These are phyloP conservation scores for Sphecodes monilicornis DNA, from an alignment of 2,888 invertebrate genomes.

Conservation along the genomic window DNA sequence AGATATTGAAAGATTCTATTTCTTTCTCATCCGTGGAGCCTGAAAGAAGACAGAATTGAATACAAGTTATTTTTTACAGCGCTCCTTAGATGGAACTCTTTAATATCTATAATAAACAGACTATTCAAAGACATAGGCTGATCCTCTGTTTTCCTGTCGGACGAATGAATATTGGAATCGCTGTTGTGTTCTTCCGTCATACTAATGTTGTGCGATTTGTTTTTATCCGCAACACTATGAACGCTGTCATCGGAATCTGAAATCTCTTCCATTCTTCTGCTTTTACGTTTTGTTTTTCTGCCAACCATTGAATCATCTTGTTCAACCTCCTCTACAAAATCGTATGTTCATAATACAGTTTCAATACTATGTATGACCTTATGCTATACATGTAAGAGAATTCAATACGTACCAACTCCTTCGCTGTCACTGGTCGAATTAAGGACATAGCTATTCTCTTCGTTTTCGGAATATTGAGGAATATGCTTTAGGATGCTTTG, in stretches of 20 bases:
- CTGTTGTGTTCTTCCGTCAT: not conserved
- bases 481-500: conserved; percentile 19
- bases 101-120: not conserved
- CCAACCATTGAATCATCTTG: not conserved
- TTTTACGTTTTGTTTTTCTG: not conserved
- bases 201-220: not conserved
- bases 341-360: not conserved
- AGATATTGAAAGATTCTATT: conserved; percentile 21
- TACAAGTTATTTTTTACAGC: not conserved
- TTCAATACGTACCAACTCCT: not conserved
- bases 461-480: not conserved
- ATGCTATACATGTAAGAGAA: not conserved
- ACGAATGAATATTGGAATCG: not conserved
- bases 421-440: not conserved
- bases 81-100: not conserved
- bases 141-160: too few relatives aligned
- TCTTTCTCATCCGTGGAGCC: conserved; percentile 4
- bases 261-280: not conserved
- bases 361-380: not conserved
- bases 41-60: conserved; percentile 11
- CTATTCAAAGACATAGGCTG: not conserved
- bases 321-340: not conserved
- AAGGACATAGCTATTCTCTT: not conserved
- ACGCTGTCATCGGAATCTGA: not conserved
- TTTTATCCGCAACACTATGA: not conserved